Base-by-base conservation (phyloP, 2,113 vertebrate genomes). In the Haliaeetus leucogaster region DNA sequence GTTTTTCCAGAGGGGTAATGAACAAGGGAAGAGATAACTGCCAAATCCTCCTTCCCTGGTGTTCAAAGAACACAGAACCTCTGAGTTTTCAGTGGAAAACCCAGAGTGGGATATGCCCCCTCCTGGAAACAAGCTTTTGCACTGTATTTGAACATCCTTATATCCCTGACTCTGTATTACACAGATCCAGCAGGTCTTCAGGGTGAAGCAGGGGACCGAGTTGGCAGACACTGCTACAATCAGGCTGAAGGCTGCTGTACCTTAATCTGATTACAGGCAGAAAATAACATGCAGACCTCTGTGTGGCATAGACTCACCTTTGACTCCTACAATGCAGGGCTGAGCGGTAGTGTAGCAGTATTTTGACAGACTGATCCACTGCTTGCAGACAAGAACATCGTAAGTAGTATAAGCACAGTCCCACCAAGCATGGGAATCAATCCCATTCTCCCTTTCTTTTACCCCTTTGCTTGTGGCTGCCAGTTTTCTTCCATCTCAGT, bases 361-460 rank as follows among this genome's bases (percentile, higher is more conserved):
- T 56, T 25, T 13, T 26, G 61, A 42, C 73, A 62, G n/a, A 1
- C 47, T 30, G 36, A 74, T 34, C 26, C 16, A 7, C 32, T 13
- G 23, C 43, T 42, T 23, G n/a, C 29, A 21, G 87, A 17, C 36
- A 32, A 30, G 50, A 22, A 10, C 34, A 7, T 7, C 12, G 0
- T 10, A 15, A 18, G 36, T 2, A 9, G 36, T 3, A 50, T n/a
- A 34, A 11, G 42, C 71, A 29, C 25, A 16, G 38, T n/a, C 63
- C 70, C 62, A n/a, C 62, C 2, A 2, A n/a, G 25, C 1, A 1
- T 12, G 11, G 56, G 50, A n/a, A 70, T 70, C 6, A 1, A 70
- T n/a, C 68, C 55, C 4, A 0, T 26, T 38, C 73, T 73, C 47
- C n/a, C 53, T 48, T 30, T 53, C 53, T 42, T 71, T 67, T 7